Evolutionary conservation across 2,888 invertebrate genomes (phyloP), one percentile per base, ranked within the genome.

Genomic region (Venusia cambrica): DNA sequence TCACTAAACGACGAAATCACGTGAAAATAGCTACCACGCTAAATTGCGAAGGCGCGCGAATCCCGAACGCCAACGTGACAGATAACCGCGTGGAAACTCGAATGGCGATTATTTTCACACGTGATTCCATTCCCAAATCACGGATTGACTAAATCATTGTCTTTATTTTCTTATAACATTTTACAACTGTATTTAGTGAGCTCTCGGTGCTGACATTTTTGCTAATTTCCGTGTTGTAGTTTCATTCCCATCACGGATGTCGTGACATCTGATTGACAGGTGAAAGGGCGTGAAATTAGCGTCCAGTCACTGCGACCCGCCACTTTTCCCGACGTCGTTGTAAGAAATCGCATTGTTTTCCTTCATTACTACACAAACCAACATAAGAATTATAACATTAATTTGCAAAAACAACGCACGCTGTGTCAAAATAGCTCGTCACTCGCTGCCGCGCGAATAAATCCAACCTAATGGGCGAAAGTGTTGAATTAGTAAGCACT

Each of bases 241-340:
- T 57, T 54, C 48, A 61, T n/a, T n/a, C n/a, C 65, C 57, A 59
- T 59, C 54, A 62, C 58, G 54, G 44, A 60, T 51, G 37, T 48
- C 53, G 48, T 70, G 81, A 81, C 81, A 67, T 50, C 52, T 83
- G 85, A 85, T 79, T 83, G 85, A 84, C 85, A 70, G 75, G 77
- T 74, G 76, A 84, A 84, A 85, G 81, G 74, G 81, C 77, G 77
- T 73, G 72, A 83, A 76, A 84, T 81, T 83, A 80, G 78, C 68
- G 53, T 61, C 43, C 54, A 51, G 52, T 54, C 53, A 49, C 44
- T 35, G 38, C 45, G 50, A 45, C 38, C 30, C 25, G 14, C 54
- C 57, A 51, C 54, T 54, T 61, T 32, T 15, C 21, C 34, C 26
- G 6, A 50, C 39, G 39, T 49, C 45, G 38, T n/a, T n/a, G n/a